These are phyloP conservation scores for Oxygymnocypris stewartii DNA, from an alignment of 2,113 vertebrate species.

Conservation along the genomic window DNA sequence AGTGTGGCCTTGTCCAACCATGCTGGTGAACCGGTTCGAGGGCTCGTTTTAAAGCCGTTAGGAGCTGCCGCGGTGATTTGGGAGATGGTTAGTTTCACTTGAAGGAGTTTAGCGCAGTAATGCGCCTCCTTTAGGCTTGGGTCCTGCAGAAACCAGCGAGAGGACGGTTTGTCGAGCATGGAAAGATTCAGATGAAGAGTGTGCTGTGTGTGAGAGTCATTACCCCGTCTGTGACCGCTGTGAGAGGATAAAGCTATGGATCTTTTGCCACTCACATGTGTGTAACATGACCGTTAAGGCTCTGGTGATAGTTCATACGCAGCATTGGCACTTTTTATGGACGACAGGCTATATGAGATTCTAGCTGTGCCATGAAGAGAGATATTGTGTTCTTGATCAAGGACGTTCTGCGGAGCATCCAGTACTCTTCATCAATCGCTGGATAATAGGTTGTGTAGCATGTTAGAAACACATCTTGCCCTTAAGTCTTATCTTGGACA, in stretches of 20 bases:
- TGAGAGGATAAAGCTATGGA: conserved; percentile 37
- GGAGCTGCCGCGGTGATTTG: conserved; percentile 10
- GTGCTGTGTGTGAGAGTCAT: conserved; percentile 28
- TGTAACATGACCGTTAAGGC: conserved; percentile 39
- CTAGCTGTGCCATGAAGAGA: conserved; percentile 25
- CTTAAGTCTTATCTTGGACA: conserved; percentile 26
- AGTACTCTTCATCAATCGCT: conserved; percentile 4
- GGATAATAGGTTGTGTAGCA: background rate
- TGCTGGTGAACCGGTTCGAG: background rate
- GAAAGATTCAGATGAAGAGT: conserved; percentile 22
- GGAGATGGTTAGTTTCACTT: conserved; percentile 34
- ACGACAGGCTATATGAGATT: background rate
- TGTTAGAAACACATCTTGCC: conserved; percentile 11
- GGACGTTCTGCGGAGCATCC: conserved; percentile 9
- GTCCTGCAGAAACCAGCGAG: conserved; percentile 9
- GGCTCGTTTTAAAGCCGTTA: conserved; percentile 27
- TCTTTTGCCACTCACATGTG: conserved; percentile 42
- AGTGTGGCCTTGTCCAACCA: background rate
- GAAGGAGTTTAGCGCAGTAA: conserved; percentile 32
- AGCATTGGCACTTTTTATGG: conserved; percentile 2
- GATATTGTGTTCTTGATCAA: conserved; percentile 37
- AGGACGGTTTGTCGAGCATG: conserved; percentile 15
- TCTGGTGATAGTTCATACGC: conserved; percentile 15
- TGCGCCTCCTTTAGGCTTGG: conserved; percentile 30
- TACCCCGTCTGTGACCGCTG: conserved; percentile 50